phyloP scores from a whole-genome alignment of 2,888 invertebrate species.

The Villa cingulata region DNA sequence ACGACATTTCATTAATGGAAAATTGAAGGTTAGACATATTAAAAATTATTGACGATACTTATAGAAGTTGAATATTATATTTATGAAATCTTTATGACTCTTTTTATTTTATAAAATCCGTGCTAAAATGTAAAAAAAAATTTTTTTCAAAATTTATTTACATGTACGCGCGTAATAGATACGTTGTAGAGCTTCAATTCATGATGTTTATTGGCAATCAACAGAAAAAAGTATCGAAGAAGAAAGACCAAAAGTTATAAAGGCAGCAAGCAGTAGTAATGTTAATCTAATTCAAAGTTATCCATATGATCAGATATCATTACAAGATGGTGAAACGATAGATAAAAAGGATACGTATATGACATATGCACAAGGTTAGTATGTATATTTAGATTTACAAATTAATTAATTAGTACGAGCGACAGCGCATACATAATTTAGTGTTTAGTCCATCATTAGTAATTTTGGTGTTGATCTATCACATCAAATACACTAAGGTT shows the following conservation, averaged over 20 bases:
- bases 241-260: conserved; percentile 31
- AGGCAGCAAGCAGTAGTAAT: conserved; percentile 17
- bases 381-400: too few relatives aligned
- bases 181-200: conserved; percentile 51
- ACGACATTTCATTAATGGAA: conserved; percentile 40
- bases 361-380: conserved; percentile 32
- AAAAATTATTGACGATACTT: too few relatives aligned
- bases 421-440: too few relatives aligned
- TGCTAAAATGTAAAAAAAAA: too few relatives aligned
- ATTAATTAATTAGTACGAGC: too few relatives aligned
- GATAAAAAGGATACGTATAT: conserved; percentile 31
- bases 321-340: conserved; percentile 29
- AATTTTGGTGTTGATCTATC: too few relatives aligned
- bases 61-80: too few relatives aligned
- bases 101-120: too few relatives aligned
- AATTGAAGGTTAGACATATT: conserved; percentile 41
- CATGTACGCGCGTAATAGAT: conserved; percentile 27
- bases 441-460: too few relatives aligned
- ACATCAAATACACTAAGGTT: too few relatives aligned
- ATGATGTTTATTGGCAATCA: conserved; percentile 52
- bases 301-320: conserved; percentile 30
- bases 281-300: conserved; percentile 27
- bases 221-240: conserved; percentile 51
- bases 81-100: too few relatives aligned
- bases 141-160: too few relatives aligned